A percentile compares a stretch with the other conserved stretches of the same genome.
Evolutionary conservation across 2,888 invertebrate species (phyloP).

Genomic region (Hanleya hanleyi): DNA sequence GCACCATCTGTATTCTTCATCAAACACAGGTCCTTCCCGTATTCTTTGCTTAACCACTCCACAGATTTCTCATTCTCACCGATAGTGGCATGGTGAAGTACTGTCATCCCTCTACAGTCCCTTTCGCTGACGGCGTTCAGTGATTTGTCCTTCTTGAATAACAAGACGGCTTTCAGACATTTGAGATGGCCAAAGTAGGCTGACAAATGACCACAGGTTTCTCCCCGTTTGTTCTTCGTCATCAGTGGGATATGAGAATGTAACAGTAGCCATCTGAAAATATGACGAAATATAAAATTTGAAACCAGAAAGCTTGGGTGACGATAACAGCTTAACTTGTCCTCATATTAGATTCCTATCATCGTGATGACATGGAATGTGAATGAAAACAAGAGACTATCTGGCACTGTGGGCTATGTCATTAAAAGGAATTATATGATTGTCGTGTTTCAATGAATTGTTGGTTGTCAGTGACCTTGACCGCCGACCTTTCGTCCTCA

Average conservation of each 20-base stretch:
- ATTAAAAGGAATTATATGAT: too few relatives aligned
- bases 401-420: too few relatives aligned
- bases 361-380: too few relatives aligned
- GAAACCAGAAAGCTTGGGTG: too few relatives aligned
- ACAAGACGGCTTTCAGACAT: slow-evolving; percentile 36
- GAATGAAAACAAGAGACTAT: too few relatives aligned
- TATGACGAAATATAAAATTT: not conserved
- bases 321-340: too few relatives aligned
- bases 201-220: slow-evolving; percentile 41
- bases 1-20: slow-evolving; percentile 36
- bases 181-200: slow-evolving; percentile 38
- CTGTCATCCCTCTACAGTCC: slow-evolving; percentile 41
- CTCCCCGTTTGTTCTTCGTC: slow-evolving; percentile 35
- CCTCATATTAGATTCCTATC: too few relatives aligned
- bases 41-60: slow-evolving; percentile 37
- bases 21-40: slow-evolving; percentile 37
- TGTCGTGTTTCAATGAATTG: too few relatives aligned
- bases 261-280: slow-evolving; percentile 39
- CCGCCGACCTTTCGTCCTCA: too few relatives aligned
- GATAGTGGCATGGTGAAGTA: slow-evolving; percentile 41
- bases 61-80: slow-evolving; percentile 30
- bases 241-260: slow-evolving; percentile 30
- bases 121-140: slow-evolving; percentile 26
- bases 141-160: slow-evolving; percentile 11
- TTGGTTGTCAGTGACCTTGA: too few relatives aligned